Base-by-base conservation (phyloP, 2,888 invertebrate genomes). In the Galeruca laticollis region DNA sequence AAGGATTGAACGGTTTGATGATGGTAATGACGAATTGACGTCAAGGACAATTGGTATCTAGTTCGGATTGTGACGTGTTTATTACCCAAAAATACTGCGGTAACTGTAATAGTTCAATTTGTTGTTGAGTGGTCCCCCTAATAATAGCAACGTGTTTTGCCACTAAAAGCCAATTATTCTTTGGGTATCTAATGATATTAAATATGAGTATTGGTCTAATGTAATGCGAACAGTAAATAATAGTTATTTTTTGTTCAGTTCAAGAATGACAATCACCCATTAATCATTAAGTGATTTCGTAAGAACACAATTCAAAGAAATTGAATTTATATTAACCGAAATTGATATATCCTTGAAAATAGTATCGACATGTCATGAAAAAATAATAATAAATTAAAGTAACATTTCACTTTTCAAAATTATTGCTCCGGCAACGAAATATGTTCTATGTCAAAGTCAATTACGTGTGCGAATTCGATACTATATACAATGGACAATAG, bases 301-400 rank as follows among this genome's bases (percentile, higher is more conserved):
- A 63, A 71, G 71, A 68, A 60, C 64, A 49, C 62, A 71, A 71
- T 71, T 67, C 64, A 59, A 67, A 68, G 59, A 62, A 57, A 68
- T 68, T 67, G 67, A 62, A 70, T 67, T 70, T 70, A 60, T 68
- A 71, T 68, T 71, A 64, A 54, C 60, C 63, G 37, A 60, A 71
- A 71, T 68, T 64, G 68, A 68, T 68, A 60, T 71, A 68, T 71
- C 71, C 71, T 71, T 71, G 68, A 71, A 54, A 70, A 64, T 59
- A 49, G 40, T 60, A 64, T 49, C 63, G 49, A 52, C 64, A 60
- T 49, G 70, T 63, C 56, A 63, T 37, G 35, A 49, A 59, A 65
- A 57, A 65, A 26, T n/a, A 51, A 66, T 54, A 33, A 56, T 56
- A 21, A 66, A 59, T 66, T 37, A 59, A 66, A 66, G 11, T 31